Percentiles rank a stretch among this genome's conserved stretches.
Conservation (phyloP, 2,113 vertebrate species). For the Paralichthys olivaceus region DNA sequence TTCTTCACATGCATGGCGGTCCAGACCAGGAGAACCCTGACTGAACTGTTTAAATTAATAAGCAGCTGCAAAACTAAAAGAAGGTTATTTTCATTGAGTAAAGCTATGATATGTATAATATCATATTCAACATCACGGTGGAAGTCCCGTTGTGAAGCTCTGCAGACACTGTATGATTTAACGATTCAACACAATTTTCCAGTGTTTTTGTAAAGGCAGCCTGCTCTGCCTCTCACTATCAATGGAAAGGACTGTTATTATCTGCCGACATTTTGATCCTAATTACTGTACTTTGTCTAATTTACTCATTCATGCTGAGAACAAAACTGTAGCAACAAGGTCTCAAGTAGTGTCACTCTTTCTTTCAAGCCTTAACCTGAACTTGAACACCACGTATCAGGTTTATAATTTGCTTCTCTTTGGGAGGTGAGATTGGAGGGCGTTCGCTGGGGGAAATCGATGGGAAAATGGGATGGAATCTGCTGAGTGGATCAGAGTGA, state of each 20-base stretch:
- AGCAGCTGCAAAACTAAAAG: slow-evolving; percentile 48
- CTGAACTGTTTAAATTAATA: background rate
- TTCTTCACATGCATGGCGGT: too few relatives aligned
- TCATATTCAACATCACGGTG: slow-evolving; percentile 26
- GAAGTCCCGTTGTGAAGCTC: slow-evolving; percentile 10
- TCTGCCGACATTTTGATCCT: slow-evolving; percentile 38
- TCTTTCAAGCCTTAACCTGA: slow-evolving; percentile 35
- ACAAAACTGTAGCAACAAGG: slow-evolving; percentile 29
- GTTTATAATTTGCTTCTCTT: slow-evolving; percentile 74
- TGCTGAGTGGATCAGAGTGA: slow-evolving; percentile 76
- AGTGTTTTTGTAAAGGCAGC: slow-evolving; percentile 25
- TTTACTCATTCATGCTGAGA: slow-evolving; percentile 46
- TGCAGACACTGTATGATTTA: slow-evolving; percentile 23
- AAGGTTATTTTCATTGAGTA: slow-evolving; percentile 51
- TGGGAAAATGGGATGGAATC: slow-evolving; percentile 76
- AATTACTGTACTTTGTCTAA: slow-evolving; percentile 55
- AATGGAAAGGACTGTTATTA: slow-evolving; percentile 27
- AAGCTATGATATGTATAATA: background rate
- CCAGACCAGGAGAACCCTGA: too few relatives aligned
- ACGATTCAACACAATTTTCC: slow-evolving; percentile 40
- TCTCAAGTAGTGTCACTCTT: slow-evolving; percentile 31
- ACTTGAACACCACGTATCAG: slow-evolving; percentile 53
- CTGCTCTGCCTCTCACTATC: slow-evolving; percentile 10
- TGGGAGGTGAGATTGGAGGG: slow-evolving; percentile 67
- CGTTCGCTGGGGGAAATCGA: slow-evolving; percentile 71